Evolutionary conservation across 2,888 invertebrate species (phyloP), one percentile per base, ranked within the genome.

Genomic region (Trissoscelio sp.): DNA sequence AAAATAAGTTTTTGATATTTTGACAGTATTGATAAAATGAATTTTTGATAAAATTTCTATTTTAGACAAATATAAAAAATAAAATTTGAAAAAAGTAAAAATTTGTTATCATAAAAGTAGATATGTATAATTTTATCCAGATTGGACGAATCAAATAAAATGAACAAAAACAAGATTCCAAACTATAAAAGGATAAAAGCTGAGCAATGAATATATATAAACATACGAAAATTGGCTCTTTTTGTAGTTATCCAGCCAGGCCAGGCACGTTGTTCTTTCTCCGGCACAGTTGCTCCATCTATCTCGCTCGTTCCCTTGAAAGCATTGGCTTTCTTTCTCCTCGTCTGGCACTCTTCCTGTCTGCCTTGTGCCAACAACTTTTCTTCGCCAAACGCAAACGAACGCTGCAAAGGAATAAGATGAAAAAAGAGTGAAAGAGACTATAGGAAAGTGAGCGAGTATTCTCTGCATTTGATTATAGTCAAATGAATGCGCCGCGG

Each of bases 241-340:
- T 77, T 75, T 62, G 31, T 53, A 14, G 31, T 34, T 46, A 28
- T n/a, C 39, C 67, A 58, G 22, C 24, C 24, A 16, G 16, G 5
- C 31, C 31, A n/a, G 2, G 20, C 37, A 24, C 60, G 20, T 75
- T 78, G 58, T 18, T 70, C 48, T 62, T 53, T 67, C 58, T 70
- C 34, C 31, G 12, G 16, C 34, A 48, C 31, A 48, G 46, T 69
- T 31, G 11, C 57, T 62, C 67, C 39, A 42, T 57, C 44, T 11
- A 24, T 48, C 53, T 51, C 60, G 39, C 51, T 69, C 79, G 57
- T 48, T 53, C 75, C 78, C 74, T 81, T 82, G 78, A 28, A 24
- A 51, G 44, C 42, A 18, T 70, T 31, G 22, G 34, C 83, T 84
- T 83, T 86, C 84, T 82, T 83, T 85, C 86, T 80, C 83, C 57